Conservation (phyloP, 2,888 invertebrate genomes). For the Crepidodera aurea region DNA sequence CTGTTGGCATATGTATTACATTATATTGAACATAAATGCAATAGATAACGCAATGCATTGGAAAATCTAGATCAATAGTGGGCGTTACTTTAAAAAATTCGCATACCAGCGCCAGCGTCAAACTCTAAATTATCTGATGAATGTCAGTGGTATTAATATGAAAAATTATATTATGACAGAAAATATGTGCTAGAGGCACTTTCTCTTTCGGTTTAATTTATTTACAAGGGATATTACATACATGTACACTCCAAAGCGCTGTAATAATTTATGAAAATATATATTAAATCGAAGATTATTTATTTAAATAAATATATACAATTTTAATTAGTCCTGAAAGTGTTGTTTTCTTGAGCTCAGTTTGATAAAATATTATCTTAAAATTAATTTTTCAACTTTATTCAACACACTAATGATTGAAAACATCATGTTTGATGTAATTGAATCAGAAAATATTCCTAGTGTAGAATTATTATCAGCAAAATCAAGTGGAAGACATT, state of each 20-base stretch:
- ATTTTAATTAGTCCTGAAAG: no score
- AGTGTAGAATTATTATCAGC: no score
- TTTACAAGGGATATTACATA: not conserved
- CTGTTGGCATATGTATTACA: not conserved
- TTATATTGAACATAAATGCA: constrained; percentile 1
- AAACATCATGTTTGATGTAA: no score
- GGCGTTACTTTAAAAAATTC: constrained; percentile 10
- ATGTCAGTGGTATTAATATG: not conserved
- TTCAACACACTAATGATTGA: no score
- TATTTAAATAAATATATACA: no score
- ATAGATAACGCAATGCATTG: constrained; percentile 11
- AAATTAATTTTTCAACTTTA: no score
- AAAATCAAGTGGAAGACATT: no score
- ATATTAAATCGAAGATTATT: no score
- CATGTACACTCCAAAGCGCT: not conserved
- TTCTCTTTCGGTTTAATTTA: not conserved
- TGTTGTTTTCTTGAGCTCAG: no score
- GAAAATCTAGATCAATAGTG: constrained; percentile 24
- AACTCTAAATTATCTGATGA: constrained; percentile 7
- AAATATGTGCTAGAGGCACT: not conserved
- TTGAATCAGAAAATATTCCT: no score
- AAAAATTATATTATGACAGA: constrained; percentile 1
- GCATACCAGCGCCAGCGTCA: constrained; percentile 7
- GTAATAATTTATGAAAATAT: no score
- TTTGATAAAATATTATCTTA: no score